phyloP scores from a whole-genome alignment of 2,113 vertebrate species.

The Regulus satrapa region DNA sequence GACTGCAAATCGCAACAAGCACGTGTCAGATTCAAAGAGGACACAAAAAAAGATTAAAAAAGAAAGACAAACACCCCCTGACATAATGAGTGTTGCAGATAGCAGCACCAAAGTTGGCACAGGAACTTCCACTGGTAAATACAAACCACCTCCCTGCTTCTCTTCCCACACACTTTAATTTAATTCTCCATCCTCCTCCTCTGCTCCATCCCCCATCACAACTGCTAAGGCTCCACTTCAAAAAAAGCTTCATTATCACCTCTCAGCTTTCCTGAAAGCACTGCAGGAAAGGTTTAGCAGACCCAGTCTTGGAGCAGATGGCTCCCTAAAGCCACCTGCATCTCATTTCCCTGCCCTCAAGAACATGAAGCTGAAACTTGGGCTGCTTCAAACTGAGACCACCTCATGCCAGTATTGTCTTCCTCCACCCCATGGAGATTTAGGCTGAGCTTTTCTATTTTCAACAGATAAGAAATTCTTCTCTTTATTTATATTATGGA shows the following conservation, averaged over 20 bases:
- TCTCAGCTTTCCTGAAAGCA: neutral
- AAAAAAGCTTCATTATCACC: neutral
- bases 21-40: neutral
- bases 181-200: neutral
- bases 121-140: neutral
- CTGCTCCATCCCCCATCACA: neutral
- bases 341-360: neutral
- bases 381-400: neutral
- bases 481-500: fast-evolving
- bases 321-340: neutral
- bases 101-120: neutral
- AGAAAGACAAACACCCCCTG: neutral
- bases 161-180: neutral
- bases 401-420: neutral
- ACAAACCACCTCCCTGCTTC: neutral
- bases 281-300: neutral
- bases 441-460: neutral
- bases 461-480: neutral
- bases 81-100: neutral
- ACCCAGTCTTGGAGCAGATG: neutral
- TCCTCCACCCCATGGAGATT: neutral
- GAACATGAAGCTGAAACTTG: neutral
- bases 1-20: neutral
- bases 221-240: neutral
- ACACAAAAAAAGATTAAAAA: neutral